Percentiles rank a stretch among this genome's conserved stretches.
Conservation (phyloP, 2,888 invertebrate genomes). For the Drosophila sordidula region DNA sequence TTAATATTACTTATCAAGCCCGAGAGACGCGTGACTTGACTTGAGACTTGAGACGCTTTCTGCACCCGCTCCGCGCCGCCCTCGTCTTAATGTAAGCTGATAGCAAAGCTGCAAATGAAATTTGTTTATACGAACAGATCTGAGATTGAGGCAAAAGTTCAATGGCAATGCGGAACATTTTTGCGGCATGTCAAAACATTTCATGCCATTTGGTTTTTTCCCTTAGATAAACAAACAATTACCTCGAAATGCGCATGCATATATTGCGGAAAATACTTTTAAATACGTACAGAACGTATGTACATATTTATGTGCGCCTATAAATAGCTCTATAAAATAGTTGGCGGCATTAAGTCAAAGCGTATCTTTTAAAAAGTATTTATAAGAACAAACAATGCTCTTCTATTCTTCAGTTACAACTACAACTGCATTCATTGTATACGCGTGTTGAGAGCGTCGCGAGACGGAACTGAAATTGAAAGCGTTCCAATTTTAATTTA, state of each 20-base stretch:
- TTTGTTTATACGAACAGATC: constrained; percentile 24
- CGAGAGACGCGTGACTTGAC: constrained; percentile 25
- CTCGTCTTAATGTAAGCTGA: constrained; percentile 10
- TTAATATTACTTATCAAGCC: constrained; percentile 48
- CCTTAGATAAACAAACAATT: constrained; percentile 69
- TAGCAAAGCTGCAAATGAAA: constrained; percentile 5
- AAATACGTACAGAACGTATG: constrained; percentile 10
- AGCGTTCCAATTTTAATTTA: constrained; percentile 35
- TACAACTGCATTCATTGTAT: constrained; percentile 36
- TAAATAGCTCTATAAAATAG: constrained; percentile 38
- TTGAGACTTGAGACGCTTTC: constrained; percentile 14
- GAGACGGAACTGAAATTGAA: constrained; percentile 32
- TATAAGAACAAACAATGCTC: constrained; percentile 33
- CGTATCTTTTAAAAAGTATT: constrained; percentile 10
- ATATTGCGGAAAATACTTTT: constrained; percentile 40
- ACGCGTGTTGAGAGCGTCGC: background rate
- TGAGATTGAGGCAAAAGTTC: constrained; percentile 49
- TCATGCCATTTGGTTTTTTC: constrained; percentile 54
- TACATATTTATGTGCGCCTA: constrained; percentile 24
- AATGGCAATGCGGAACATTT: constrained; percentile 57
- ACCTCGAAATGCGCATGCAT: constrained; percentile 64
- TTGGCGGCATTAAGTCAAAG: constrained; percentile 57
- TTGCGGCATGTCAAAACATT: constrained; percentile 69
- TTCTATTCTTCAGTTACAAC: constrained; percentile 41
- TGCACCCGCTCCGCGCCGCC: no score